Percentiles rank a stretch among this genome's conserved stretches.
These are phyloP conservation scores for Platysteira castanea DNA, from an alignment of 2,113 vertebrate species.

Conservation along the genomic window DNA sequence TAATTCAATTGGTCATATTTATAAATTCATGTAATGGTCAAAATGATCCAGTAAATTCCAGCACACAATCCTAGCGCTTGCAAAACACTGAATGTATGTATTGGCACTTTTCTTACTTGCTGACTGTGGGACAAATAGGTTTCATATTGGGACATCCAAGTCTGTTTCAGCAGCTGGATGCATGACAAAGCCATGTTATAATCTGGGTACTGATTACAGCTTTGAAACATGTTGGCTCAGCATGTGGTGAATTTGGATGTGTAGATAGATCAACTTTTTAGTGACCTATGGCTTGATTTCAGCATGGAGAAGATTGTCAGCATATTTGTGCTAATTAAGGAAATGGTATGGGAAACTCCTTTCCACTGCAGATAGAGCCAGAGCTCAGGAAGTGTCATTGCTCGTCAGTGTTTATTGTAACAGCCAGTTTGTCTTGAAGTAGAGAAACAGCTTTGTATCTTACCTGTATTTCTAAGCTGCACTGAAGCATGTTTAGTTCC, in stretches of 20 bases:
- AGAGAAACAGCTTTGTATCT: neutral
- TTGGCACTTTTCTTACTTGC: constrained; percentile 30
- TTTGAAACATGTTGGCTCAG: constrained; percentile 37
- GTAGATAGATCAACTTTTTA: constrained; percentile 21
- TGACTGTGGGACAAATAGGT: constrained; percentile 44
- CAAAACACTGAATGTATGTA: neutral
- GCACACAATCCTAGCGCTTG: neutral
- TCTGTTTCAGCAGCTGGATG: constrained; percentile 36
- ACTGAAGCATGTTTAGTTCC: neutral
- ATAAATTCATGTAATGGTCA: neutral
- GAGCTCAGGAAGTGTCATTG: constrained; percentile 1
- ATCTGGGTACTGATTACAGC: constrained; percentile 21
- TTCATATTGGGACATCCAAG: constrained; percentile 52
- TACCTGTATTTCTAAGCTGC: neutral
- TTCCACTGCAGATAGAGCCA: neutral
- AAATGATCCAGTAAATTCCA: constrained; percentile 1
- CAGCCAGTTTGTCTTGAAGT: neutral
- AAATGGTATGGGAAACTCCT: constrained; percentile 11
- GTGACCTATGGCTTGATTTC: constrained; percentile 46
- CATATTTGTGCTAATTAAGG: constrained; percentile 42
- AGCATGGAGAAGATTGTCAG: constrained; percentile 19
- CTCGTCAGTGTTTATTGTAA: neutral
- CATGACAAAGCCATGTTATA: constrained; percentile 50
- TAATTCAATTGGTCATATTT: neutral
- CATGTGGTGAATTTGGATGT: neutral